Base-by-base conservation (phyloP, 2,888 invertebrate genomes). In the Isotomurus palustris region DNA sequence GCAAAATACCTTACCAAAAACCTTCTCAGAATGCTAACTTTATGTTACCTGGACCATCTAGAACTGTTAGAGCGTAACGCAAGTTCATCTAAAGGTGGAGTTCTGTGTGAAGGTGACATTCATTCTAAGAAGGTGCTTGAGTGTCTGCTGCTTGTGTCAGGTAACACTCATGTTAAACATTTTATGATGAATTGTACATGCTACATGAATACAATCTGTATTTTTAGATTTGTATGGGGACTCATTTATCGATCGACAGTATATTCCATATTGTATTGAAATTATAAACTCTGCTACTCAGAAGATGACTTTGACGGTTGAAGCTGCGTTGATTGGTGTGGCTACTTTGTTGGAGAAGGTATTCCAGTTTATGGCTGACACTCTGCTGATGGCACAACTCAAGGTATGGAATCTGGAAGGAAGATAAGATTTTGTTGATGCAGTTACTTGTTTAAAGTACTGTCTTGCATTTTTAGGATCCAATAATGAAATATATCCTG, bases 1-100 rank as follows among this genome's bases (percentile, higher is more conserved):
- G 91, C 95, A 38, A 84, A 90, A 68, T 87, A 91, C 77, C 80
- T 97, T 27, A 89, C 94, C 0, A 82, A 91, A 59, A 95, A 95
- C 78, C 79, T 99, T 65, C 79, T 97, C 12, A 84, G 94, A 72
- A 94, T 97, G 90, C 77, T 97, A 52, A 90, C 93, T 0, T 77
- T 96, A 2, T 97, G 96, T 76, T 97, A 94, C 74, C 85, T 91
- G 22, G 91, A 89, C 0, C 84, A 83, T 53, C 57, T 69, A 72
- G 88, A 89, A 64, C 88, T 87, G 74, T 77, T 89, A 27, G 76
- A 64, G n/a, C n/a, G n/a, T n/a, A n/a, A n/a, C n/a, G n/a, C n/a
- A n/a, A 28, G 52, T 6, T 51, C 51, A 19, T 56, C 57, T 36
- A 51, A 45, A 80, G 40, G 78, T 80, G 0, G 74, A 21, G 49